These are phyloP conservation scores for Myotis vivesi DNA, from an alignment of 2,797 vertebrate genomes.

Conservation along the genomic window DNA sequence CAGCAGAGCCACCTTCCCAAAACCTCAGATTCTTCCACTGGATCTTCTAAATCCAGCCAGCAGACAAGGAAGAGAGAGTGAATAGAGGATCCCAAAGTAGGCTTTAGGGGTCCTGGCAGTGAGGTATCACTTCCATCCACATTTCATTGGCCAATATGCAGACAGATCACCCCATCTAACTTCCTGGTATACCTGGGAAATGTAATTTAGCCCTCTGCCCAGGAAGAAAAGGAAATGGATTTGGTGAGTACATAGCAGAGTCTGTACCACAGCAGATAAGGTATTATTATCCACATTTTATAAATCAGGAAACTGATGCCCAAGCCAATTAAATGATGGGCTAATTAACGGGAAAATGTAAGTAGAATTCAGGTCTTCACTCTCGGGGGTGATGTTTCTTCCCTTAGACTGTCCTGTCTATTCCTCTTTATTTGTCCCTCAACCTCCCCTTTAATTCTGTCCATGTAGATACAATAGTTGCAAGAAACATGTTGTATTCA, in stretches of 20 bases:
- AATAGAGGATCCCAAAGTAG: not conserved
- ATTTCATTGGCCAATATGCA: not conserved
- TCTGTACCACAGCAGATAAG: not conserved
- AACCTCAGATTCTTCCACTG: not conserved
- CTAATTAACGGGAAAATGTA: not conserved
- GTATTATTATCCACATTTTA: not conserved
- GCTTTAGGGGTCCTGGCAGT: not conserved
- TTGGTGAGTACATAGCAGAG: not conserved
- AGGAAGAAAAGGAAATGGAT: slow-evolving; percentile 8
- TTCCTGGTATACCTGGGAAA: not conserved
- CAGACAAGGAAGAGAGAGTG: not conserved
- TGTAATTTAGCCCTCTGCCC: not conserved
- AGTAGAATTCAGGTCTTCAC: not conserved
- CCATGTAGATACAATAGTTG: not conserved
- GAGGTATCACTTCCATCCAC: not conserved
- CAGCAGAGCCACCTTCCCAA: not conserved
- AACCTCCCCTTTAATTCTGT: not conserved
- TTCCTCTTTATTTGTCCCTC: not conserved
- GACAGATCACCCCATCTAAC: not conserved
- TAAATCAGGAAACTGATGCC: not conserved
- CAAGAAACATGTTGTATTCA: slow-evolving; percentile 26
- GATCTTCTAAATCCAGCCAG: not conserved
- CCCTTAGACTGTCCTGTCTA: not conserved
- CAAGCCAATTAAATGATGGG: not conserved
- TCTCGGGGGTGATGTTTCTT: not conserved